Evolutionary conservation across 2,113 vertebrate genomes (phyloP), one percentile per base, ranked within the genome.

Genomic region (Ranitomeya variabilis): DNA sequence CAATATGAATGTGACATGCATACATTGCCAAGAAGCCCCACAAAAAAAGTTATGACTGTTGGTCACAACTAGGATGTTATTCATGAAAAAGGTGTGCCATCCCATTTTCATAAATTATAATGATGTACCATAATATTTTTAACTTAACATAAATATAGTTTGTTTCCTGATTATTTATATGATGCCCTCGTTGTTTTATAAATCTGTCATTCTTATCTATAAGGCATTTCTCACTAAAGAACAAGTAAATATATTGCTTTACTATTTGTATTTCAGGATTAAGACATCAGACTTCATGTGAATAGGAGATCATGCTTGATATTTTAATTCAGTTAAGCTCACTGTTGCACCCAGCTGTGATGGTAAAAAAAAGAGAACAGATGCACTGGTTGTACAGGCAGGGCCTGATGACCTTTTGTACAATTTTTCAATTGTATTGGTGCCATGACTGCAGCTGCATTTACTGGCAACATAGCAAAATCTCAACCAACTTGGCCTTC

Each of bases 361-460:
- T 62, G 57, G 54, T 71, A 86, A 77, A 86, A 45, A 31, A 85
- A 85, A 86, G 74, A 77, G 84, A 77, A 76, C 84, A 86, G 84
- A 87, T 87, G 86, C 76, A 80, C 62, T 87, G 14, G 86, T 77
- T 67, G 77, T 67, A 69, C 76, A 80, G 62, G 51, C 60, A 66
- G 77, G 60, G 77, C 77, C 77, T 80, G 23, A 18, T 80, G 77
- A 87, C 86, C 86, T 87, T 87, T 87, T 87, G 86, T 87, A 87
- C 86, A 87, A 26, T 80, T 80, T 80, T 80, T 67, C n/a, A 18
- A 80, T 87, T 87, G 60, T 87, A 69, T 80, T 80, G 74, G 23
- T 80, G 62, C 86, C 76, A 80, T 87, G 76, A 55, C 76, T 87
- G 86, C 86, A 87, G 86, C 86, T 87, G 86, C 86, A 57, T 66